Evolutionary conservation across 2,797 vertebrate genomes (phyloP).

Genomic region (Atherinosoma microstoma): DNA sequence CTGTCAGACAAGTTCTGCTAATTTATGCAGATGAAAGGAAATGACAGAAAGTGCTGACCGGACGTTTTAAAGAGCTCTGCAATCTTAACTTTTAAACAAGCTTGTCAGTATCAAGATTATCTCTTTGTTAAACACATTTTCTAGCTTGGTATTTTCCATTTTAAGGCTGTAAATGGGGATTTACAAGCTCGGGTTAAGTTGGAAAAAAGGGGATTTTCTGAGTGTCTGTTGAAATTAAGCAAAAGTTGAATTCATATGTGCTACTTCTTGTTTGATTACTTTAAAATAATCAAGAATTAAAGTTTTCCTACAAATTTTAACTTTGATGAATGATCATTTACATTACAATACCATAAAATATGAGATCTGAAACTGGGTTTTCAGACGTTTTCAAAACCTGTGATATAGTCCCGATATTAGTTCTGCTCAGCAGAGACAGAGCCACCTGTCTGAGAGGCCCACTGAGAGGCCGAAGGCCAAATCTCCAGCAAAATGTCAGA

Average conservation of each 20-base stretch:
- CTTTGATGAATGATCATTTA: background rate
- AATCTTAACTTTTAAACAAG: background rate
- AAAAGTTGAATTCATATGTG: background rate
- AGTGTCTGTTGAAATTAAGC: background rate
- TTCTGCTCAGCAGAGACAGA: conserved; percentile 71
- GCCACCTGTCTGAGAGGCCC: conserved; percentile 80
- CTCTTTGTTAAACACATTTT: background rate
- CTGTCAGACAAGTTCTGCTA: background rate
- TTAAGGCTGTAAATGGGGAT: background rate
- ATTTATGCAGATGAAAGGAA: conserved; percentile 41
- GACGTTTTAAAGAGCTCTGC: background rate
- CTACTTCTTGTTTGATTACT: background rate
- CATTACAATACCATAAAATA: background rate
- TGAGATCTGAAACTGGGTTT: background rate
- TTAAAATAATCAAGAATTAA: background rate
- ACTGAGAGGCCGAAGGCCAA: conserved; percentile 64
- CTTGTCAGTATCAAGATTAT: background rate
- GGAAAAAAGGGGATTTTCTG: background rate
- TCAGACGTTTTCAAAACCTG: conserved; percentile 1
- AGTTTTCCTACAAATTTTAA: background rate
- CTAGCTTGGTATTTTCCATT: background rate
- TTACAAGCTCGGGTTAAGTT: background rate
- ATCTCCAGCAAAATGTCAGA: conserved; percentile 67
- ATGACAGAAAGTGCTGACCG: conserved; percentile 1
- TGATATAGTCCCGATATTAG: conserved; percentile 41